Evolutionary conservation across 2,113 vertebrate genomes (phyloP), one percentile per base, ranked within the genome.

Genomic region (Clarias magur): DNA sequence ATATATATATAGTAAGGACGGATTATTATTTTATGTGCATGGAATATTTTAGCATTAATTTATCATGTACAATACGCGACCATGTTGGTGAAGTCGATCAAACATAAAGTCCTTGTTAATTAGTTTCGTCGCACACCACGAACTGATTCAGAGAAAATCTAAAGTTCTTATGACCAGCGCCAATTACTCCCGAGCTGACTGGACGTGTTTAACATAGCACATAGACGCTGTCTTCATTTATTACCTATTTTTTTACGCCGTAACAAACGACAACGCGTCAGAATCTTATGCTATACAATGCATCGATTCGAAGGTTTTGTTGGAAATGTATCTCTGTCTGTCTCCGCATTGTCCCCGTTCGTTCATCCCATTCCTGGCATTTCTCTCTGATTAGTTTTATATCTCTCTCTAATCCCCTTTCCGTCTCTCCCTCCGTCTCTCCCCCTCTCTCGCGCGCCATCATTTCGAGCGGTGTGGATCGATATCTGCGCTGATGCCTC

Each of bases 401-500:
- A 34, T 48, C 56, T 82, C n/a, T 27, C 53, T 53, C n/a, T 81
- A 59, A n/a, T 68, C 21, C 76, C 21, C 48, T 60, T 23, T 21
- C 27, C 38, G 3, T 70, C 78, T 21, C n/a, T 68, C 57, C 4
- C 27, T 42, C 19, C 16, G 19, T 27, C 62, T 21, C 38, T 21
- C 65, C 25, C 65, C 16, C 65, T 13, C 78, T 72, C 78, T 70
- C 62, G 0, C 19, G 27, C n/a, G 27, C 88, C 86, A 82, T 88
- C 89, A 75, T 85, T 34, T 80, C 54, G 62, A 11, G 27, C 9
- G n/a, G n/a, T 2, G 25, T 4, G 53, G 85, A 87, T 90, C 88
- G 38, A 88, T 89, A 87, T 85, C 87, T 30, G 34, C 30, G 56
- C 73, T 87, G 82, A 82, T 81, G 79, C 59, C 76, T 82, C 67